These are phyloP conservation scores for Sebastes diaconus DNA, from an alignment of 2,797 vertebrate genomes.

Conservation along the genomic window DNA sequence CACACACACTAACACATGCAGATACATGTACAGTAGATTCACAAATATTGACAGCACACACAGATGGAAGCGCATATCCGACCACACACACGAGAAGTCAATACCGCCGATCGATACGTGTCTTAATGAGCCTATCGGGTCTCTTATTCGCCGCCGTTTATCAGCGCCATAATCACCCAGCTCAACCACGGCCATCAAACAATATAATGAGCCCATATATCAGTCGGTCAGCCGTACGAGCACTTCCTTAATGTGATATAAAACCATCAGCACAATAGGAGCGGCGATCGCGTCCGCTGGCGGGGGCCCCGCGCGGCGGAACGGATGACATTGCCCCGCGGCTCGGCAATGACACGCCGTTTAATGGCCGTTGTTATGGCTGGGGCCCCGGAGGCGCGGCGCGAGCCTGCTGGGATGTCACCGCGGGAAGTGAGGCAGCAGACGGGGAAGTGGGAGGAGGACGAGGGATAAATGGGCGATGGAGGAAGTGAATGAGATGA, in stretches of 20 bases:
- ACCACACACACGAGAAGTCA: constrained; percentile 39
- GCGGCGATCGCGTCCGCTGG: neutral
- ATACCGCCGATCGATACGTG: constrained; percentile 70
- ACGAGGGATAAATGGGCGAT: neutral
- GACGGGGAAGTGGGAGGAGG: neutral
- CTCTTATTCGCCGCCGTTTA: constrained; percentile 55
- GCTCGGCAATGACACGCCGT: constrained; percentile 57
- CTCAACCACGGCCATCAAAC: constrained; percentile 75
- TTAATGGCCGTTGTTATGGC: constrained; percentile 61
- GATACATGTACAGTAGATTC: neutral
- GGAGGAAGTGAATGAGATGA: neutral
- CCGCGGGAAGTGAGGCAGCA: constrained; percentile 35
- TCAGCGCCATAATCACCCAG: constrained; percentile 76
- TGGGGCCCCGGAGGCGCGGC: constrained; percentile 21
- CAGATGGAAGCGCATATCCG: neutral
- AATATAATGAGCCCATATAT: constrained; percentile 79
- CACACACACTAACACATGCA: neutral
- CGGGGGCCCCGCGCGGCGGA: neutral
- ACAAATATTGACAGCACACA: neutral
- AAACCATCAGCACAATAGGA: constrained; percentile 65
- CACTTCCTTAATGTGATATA: constrained; percentile 68
- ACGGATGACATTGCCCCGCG: constrained; percentile 64
- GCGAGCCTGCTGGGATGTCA: constrained; percentile 33
- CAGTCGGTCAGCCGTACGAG: constrained; percentile 65
- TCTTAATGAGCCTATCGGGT: constrained; percentile 74